phyloP scores from a whole-genome alignment of 2,888 invertebrate species.

The Hedya salicella region DNA sequence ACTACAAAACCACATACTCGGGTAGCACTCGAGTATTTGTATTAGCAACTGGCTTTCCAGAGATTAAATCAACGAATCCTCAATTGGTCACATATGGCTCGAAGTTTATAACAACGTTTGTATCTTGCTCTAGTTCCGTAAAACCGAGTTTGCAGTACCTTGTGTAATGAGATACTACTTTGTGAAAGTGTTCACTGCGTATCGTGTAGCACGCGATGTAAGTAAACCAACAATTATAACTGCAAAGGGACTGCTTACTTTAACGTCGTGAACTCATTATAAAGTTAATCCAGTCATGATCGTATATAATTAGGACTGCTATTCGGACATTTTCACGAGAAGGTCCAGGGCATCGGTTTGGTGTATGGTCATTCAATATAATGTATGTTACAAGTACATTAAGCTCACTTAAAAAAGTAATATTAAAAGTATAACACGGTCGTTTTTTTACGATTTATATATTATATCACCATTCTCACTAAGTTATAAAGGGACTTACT shows the following conservation, averaged over 20 bases:
- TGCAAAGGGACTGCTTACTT: not conserved
- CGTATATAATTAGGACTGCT: too few relatives aligned
- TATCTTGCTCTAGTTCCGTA: not conserved
- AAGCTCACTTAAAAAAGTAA: too few relatives aligned
- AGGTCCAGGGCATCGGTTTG: too few relatives aligned
- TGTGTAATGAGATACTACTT: not conserved
- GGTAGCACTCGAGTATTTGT: constrained; percentile 19
- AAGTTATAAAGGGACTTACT: too few relatives aligned
- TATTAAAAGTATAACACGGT: too few relatives aligned
- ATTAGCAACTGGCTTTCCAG: constrained; percentile 17
- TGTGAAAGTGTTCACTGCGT: not conserved
- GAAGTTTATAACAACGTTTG: not conserved
- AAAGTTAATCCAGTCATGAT: too few relatives aligned
- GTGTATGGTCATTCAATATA: too few relatives aligned
- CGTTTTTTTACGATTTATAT: too few relatives aligned
- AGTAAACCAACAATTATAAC: not conserved
- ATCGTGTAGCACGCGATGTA: constrained; percentile 18
- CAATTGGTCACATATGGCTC: not conserved
- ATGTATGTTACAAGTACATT: too few relatives aligned
- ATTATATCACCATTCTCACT: too few relatives aligned
- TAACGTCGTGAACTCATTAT: too few relatives aligned
- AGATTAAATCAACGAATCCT: not conserved
- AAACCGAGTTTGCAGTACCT: not conserved
- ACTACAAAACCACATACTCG: not conserved
- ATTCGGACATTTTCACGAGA: too few relatives aligned